These are phyloP conservation scores for Coilia nasus DNA, from an alignment of 2,797 vertebrate species.

Conservation along the genomic window DNA sequence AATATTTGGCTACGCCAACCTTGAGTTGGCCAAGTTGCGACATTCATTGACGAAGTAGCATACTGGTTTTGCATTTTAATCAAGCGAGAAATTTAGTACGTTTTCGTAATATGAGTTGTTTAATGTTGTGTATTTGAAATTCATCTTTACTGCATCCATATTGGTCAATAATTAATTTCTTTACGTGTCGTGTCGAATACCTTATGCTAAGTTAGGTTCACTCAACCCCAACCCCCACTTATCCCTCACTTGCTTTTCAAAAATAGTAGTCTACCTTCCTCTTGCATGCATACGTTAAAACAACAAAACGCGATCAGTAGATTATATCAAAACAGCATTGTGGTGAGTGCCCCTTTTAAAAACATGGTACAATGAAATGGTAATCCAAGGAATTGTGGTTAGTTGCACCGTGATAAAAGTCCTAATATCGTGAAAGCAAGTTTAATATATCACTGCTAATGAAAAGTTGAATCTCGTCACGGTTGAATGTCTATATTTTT, in stretches of 20 bases:
- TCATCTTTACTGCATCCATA: constrained; percentile 66
- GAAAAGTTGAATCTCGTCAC: constrained; percentile 4
- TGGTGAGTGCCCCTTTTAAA: background rate
- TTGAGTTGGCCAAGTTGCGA: constrained; percentile 58
- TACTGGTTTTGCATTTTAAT: constrained; percentile 1
- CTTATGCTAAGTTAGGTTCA: constrained; percentile 49
- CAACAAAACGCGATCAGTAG: background rate
- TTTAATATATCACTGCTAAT: constrained; percentile 6
- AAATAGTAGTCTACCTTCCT: constrained; percentile 29
- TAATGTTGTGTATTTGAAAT: constrained; percentile 41
- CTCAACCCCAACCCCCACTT: constrained; percentile 74
- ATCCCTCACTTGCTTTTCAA: constrained; percentile 40
- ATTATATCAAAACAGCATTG: background rate
- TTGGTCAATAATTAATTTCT: constrained; percentile 83
- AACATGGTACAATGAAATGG: background rate
- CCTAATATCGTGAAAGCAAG: background rate
- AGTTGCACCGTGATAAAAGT: background rate
- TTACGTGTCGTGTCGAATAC: constrained; percentile 79
- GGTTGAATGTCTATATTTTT: background rate
- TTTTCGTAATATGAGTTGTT: constrained; percentile 8
- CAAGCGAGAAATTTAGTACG: background rate
- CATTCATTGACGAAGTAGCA: constrained; percentile 56
- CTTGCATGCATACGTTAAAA: constrained; percentile 18
- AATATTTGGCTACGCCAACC: constrained; percentile 38
- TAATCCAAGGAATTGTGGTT: background rate